Evolutionary conservation across 2,888 invertebrate species (phyloP).

Genomic region (Philereme transversata): DNA sequence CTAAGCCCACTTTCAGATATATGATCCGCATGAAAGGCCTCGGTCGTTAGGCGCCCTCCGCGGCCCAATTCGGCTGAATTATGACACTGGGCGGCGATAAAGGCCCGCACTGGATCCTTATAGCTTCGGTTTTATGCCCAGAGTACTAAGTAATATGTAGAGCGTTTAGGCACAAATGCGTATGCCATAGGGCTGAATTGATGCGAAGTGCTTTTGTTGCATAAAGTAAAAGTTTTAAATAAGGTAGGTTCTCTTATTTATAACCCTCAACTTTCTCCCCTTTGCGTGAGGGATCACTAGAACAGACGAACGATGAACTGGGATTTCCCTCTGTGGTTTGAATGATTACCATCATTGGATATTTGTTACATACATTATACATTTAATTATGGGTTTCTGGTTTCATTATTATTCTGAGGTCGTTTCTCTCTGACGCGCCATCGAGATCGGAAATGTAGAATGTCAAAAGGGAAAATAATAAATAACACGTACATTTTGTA

Average conservation of each 20-base stretch:
- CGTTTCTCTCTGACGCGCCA: background rate
- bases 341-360: background rate
- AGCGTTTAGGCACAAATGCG: constrained; percentile 2
- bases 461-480: constrained; percentile 1
- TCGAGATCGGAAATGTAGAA: background rate
- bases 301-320: too few relatives aligned
- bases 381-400: background rate
- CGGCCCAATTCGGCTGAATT: constrained; percentile 26
- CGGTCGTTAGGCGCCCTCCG: constrained; percentile 16
- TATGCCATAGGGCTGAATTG: background rate
- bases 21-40: constrained; percentile 18
- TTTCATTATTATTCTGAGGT: constrained; percentile 1
- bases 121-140: constrained; percentile 11
- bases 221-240: background rate
- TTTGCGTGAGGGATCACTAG: too few relatives aligned
- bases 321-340: background rate
- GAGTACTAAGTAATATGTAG: constrained; percentile 4
- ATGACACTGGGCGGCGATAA: constrained; percentile 21
- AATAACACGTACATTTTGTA: background rate
- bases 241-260: too few relatives aligned
- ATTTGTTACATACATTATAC: background rate
- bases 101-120: constrained; percentile 10
- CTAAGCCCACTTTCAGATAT: constrained; percentile 23
- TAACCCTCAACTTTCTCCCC: too few relatives aligned
- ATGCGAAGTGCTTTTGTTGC: background rate